Conservation (phyloP, 1,140 invertebrate species). For the Aradophagus sp. region DNA sequence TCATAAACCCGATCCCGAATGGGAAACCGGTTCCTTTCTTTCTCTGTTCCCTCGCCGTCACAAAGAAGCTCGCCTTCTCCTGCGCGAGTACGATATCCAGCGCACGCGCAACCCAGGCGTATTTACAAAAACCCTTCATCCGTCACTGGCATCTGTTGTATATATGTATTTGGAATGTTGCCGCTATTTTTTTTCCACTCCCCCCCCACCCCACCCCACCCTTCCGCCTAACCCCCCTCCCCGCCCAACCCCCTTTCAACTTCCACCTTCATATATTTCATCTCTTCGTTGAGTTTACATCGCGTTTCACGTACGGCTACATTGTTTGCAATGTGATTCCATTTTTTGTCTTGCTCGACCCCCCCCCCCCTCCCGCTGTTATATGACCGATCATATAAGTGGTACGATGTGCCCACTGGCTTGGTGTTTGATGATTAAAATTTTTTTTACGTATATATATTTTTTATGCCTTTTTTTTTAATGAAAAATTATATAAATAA, state of each 20-base stretch:
- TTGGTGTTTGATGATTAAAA: too few relatives aligned
- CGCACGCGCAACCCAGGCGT: slow-evolving; percentile 31
- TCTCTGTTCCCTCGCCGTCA: slow-evolving; percentile 43
- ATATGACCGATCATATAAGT: background rate
- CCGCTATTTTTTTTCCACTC: slow-evolving; percentile 27
- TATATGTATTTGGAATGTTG: slow-evolving; percentile 49
- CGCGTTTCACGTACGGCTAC: slow-evolving; percentile 7
- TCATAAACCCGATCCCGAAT: slow-evolving; percentile 49
- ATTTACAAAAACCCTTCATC: slow-evolving; percentile 54
- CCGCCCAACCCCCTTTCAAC: slow-evolving; percentile 6
- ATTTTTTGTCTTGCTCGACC: slow-evolving; percentile 5
- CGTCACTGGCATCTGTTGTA: slow-evolving; percentile 48
- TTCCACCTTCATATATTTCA: slow-evolving; percentile 25
- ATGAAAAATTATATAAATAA: too few relatives aligned
- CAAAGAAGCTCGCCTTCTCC: slow-evolving; percentile 46
- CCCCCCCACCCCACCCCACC: background rate
- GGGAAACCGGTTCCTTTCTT: slow-evolving; percentile 50
- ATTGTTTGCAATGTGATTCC: slow-evolving; percentile 12
- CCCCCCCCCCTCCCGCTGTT: background rate
- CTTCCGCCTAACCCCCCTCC: background rate
- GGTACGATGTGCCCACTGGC: too few relatives aligned
- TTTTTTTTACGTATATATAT: too few relatives aligned
- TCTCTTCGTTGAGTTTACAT: slow-evolving; percentile 32
- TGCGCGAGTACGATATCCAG: slow-evolving; percentile 34
- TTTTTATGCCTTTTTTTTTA: too few relatives aligned